Conservation (phyloP, 2,113 vertebrate species). For the Athene noctua region DNA sequence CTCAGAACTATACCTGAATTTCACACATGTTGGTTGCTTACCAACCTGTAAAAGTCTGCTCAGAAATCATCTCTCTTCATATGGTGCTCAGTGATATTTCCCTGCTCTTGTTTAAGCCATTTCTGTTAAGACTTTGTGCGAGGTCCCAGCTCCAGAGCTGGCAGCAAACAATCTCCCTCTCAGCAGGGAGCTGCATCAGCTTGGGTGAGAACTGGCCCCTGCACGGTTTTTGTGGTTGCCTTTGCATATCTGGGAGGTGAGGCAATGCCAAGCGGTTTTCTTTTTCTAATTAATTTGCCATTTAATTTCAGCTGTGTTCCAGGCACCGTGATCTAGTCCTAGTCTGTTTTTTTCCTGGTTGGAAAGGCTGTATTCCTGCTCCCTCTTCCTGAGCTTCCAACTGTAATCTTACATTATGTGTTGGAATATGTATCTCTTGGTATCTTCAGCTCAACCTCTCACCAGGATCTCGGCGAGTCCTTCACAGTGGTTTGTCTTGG, state of each 20-base stretch:
- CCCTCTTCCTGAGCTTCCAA: background rate
- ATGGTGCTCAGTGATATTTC: accelerated
- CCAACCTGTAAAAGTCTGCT: background rate
- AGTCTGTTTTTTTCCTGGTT: background rate
- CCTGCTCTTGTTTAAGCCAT: background rate
- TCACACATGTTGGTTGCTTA: background rate
- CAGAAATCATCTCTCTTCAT: accelerated
- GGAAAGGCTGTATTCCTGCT: background rate
- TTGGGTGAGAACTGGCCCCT: background rate
- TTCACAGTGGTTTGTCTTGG: background rate
- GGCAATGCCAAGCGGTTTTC: background rate
- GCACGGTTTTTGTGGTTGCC: background rate
- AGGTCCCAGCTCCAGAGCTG: background rate
- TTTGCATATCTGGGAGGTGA: background rate
- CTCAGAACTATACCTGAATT: background rate
- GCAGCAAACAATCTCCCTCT: background rate
- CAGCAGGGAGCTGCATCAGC: background rate
- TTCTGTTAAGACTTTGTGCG: background rate
- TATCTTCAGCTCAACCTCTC: background rate
- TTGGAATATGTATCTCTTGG: background rate
- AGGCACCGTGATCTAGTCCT: accelerated
- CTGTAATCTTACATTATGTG: too few species aligned
- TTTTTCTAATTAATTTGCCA: background rate
- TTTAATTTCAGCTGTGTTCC: background rate
- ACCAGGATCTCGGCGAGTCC: background rate